A percentile compares a stretch with the other conserved stretches of the same genome.
Evolutionary conservation across 2,113 vertebrate genomes (phyloP).

Genomic region (Neogale vison): DNA sequence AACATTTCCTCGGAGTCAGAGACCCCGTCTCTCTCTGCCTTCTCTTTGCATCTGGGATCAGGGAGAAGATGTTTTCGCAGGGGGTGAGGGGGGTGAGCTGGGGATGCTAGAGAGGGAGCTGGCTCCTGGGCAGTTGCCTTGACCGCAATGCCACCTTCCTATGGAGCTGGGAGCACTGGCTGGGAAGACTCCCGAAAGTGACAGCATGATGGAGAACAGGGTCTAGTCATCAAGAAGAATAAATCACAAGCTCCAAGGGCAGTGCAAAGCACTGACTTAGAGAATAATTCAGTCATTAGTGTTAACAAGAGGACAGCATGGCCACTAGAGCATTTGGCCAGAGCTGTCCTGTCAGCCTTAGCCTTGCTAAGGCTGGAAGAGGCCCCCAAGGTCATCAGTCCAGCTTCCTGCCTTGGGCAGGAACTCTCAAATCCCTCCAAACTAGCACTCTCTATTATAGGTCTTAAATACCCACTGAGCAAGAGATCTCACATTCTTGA

Average conservation of each 20-base stretch:
- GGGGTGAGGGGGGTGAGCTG: neutral
- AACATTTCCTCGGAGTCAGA: neutral
- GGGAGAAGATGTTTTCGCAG: neutral
- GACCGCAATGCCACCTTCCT: neutral
- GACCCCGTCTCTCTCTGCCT: neutral
- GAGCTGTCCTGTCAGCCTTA: neutral
- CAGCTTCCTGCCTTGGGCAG: neutral
- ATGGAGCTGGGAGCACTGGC: neutral
- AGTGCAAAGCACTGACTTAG: neutral
- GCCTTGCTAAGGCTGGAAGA: neutral
- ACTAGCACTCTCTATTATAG: neutral
- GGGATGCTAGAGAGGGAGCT: neutral
- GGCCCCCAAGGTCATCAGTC: neutral
- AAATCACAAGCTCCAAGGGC: slow-evolving; percentile 52
- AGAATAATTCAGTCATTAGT: slow-evolving; percentile 27
- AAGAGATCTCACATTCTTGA: neutral
- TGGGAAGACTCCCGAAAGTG: neutral
- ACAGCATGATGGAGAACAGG: slow-evolving; percentile 56
- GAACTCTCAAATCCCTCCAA: neutral
- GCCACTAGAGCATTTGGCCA: neutral
- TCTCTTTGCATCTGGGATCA: neutral
- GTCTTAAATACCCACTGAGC: neutral
- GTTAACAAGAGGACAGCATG: slow-evolving; percentile 28
- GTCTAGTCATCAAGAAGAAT: neutral
- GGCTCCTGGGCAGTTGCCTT: neutral